Evolutionary conservation across 2,888 invertebrate genomes (phyloP), one percentile per base, ranked within the genome.

Genomic region (Hyalella azteca): DNA sequence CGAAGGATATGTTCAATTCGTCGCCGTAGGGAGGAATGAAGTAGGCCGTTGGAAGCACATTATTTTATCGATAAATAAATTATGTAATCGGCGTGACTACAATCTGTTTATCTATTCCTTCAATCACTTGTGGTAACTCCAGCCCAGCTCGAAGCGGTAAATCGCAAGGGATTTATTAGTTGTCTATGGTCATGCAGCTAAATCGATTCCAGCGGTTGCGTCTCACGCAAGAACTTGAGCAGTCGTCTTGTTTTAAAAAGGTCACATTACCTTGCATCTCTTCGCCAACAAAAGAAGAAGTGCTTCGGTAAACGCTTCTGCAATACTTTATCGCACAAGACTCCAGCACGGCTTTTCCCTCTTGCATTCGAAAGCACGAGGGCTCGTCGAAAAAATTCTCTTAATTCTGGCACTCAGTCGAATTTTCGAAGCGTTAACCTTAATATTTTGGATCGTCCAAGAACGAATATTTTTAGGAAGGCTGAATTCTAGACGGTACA

Each of bases 201-300:
- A 75, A 75, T 45, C 75, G 26, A 22, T 45, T 19, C n/a, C 29
- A 11, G 9, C 29, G 26, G 11, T 45, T 45, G 22, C 5, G 45
- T 15, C 13, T 26, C 19, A 11, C 15, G 29, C 75, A 75, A 3
- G 40, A 13, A 2, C 41, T 40, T 5, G 3, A 41, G 45, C 75
- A 75, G n/a, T 45, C 41, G 29, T 26, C 22, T 26, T 75, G 5
- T 26, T 75, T 75, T 32, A 41, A 26, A 41, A 29, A 11, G 45
- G n/a, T 75, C 11, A 75, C 75, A 40, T 75, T 75, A n/a, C 75
- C 75, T 29, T 13, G 26, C 26, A 75, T 9, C 75, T 75, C 75
- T 19, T 32, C 22, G 1, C 75, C 75, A 41, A 41, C n/a, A 7
- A 75, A 29, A 75, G 45, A 9, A 13, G 75, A 26, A 5, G 75